phyloP scores from a whole-genome alignment of 2,113 vertebrate genomes.

The Hyperopisus bebe region DNA sequence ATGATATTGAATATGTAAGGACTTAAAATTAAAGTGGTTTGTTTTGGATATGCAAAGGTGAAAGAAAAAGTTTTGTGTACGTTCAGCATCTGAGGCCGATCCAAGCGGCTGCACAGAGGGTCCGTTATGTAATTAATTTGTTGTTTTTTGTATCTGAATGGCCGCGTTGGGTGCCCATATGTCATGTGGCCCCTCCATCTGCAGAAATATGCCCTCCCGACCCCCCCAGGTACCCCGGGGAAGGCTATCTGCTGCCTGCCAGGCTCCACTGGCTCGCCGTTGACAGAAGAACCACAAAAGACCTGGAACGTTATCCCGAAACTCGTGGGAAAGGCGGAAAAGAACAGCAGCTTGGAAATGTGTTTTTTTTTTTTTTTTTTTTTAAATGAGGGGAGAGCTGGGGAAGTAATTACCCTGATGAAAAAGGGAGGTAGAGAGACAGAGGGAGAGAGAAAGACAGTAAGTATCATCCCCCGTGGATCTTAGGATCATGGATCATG shows the following conservation, averaged over 20 bases:
- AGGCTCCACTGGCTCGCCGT: not conserved
- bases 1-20: not conserved
- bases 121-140: not conserved
- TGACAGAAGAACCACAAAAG: not conserved
- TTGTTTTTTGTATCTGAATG: not conserved
- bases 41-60: not conserved
- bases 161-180: not conserved
- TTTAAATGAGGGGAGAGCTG: not conserved
- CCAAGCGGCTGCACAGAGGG: not conserved
- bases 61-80: not conserved
- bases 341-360: not conserved
- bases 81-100: not conserved
- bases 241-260: not conserved
- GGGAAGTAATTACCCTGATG: slow-evolving; percentile 11
- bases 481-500: not conserved
- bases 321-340: slow-evolving; percentile 10
- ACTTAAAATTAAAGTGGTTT: not conserved
- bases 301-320: not conserved
- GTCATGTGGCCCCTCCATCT: not conserved
- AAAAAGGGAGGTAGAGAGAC: not conserved
- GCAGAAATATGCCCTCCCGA: not conserved
- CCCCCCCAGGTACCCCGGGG: not conserved
- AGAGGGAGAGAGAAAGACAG: not conserved
- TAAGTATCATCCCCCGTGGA: not conserved
- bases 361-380: not conserved